Conservation (phyloP, 2,113 vertebrate genomes). For the Malurus alboscapulatus region DNA sequence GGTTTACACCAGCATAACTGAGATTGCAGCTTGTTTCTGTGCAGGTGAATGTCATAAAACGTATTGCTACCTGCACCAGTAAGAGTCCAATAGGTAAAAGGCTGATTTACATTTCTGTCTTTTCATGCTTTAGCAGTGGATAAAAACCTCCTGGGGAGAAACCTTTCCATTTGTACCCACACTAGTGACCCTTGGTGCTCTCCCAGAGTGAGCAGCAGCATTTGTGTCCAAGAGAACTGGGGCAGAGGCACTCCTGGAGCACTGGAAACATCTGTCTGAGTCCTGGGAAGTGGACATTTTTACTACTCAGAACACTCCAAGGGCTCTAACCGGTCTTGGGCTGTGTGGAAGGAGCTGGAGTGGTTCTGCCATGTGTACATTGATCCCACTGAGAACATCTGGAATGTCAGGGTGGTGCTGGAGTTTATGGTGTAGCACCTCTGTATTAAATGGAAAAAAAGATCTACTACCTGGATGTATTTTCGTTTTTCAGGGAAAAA, state of each 20-base stretch:
- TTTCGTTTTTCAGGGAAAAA: not conserved
- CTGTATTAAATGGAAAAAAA: conserved; percentile 38
- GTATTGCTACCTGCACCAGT: not conserved
- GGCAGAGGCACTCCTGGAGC: not conserved
- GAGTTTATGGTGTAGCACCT: not conserved
- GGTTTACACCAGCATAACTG: not conserved
- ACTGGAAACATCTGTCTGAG: not conserved
- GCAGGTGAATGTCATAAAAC: not conserved
- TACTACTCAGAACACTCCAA: not conserved
- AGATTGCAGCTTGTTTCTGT: not conserved
- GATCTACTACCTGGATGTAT: not conserved
- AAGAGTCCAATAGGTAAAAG: not conserved
- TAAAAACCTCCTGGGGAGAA: not conserved
- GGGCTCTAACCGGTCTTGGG: not conserved
- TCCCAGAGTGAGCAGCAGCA: not conserved
- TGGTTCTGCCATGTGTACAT: not conserved
- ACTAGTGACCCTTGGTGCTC: not conserved
- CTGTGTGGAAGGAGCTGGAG: not conserved
- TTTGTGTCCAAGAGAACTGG: not conserved
- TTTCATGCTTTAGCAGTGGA: not conserved
- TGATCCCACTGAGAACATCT: not conserved
- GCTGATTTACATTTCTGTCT: not conserved
- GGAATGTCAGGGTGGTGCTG: not conserved
- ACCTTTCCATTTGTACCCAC: not conserved
- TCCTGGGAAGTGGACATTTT: not conserved